phyloP scores from a whole-genome alignment of 92 coral and sea anemone genomes.

The Palythoa caribaeorum region DNA sequence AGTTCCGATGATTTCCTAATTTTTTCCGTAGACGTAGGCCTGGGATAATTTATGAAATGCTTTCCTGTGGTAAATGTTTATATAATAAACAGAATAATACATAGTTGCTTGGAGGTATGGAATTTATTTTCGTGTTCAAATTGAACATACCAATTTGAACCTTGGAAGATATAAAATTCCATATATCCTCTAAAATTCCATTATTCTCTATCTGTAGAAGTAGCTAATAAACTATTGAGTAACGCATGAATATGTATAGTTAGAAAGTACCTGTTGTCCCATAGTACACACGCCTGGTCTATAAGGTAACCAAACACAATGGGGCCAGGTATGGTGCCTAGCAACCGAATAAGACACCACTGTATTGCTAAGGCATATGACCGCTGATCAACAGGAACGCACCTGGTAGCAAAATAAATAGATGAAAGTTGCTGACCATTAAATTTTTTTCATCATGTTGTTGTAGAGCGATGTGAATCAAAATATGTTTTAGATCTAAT shows the following conservation, averaged over 20 bases:
- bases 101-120: too few species aligned
- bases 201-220: too few species aligned
- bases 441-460: neutral
- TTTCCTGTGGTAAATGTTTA: too few species aligned
- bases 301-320: conserved; percentile 41
- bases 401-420: neutral
- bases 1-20: too few species aligned
- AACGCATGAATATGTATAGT: neutral
- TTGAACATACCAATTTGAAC: too few species aligned
- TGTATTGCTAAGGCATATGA: conserved; percentile 41
- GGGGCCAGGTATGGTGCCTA: conserved; percentile 51
- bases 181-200: too few species aligned
- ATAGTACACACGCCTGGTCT: conserved; percentile 39
- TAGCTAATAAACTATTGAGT: neutral
- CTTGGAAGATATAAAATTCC: too few species aligned
- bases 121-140: too few species aligned
- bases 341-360: conserved; percentile 23
- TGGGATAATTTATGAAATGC: too few species aligned
- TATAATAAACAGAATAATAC: too few species aligned
- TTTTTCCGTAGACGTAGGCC: too few species aligned
- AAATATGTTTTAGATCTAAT: neutral
- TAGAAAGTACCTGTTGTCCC: conserved; percentile 25
- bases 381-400: conserved; percentile 44
- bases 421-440: neutral
- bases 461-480: neutral